Evolutionary conservation across 2,113 vertebrate genomes (phyloP), one percentile per base, ranked within the genome.

Genomic region (Taxidea taxus): DNA sequence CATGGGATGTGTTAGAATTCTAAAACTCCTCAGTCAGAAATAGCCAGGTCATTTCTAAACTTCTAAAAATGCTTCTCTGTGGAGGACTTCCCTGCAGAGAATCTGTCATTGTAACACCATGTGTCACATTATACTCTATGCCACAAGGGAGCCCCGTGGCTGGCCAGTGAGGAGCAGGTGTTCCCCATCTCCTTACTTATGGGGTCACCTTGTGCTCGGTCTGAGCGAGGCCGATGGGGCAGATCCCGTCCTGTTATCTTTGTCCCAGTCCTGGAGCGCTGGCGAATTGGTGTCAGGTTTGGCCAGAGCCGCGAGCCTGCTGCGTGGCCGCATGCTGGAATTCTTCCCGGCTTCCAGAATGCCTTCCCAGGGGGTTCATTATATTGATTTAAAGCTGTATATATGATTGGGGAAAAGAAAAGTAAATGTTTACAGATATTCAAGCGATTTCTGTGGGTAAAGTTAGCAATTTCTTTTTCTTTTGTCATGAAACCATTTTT

Each of bases 171-270:
- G 4, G 4, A 4, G 23, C 39, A 20, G 56, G 8, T 6, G 27
- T 23, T 54, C 64, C 58, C 0, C 0, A 0, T 1, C 54, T 47
- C 23, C 1, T 39, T 0, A 0, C 25, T 56, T 7, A 3, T 1
- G 10, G 23, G 15, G 34, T 51, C 31, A 7, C 29, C 18, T 31
- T 16, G 4, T 1, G 21, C 23, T 54, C 23, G 0, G 0, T 7
- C 11, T 4, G 13, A 1, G 12, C 34, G 7, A 18, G 31, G 23
- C 54, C 7, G 8, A 0, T 0, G 4, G 10, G 27, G 16, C 6
- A 5, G 3, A 1, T 25, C 20, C n/a, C 0, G 14, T 11, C 11
- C 25, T 0, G 1, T 21, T 6, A 5, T 8, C 70, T 70, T 47
- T 49, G 2, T 2, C 31, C 14, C 10, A 5, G 23, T 70, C 62